Conservation (phyloP, 2,797 vertebrate genomes). For the Caiman crocodilus region DNA sequence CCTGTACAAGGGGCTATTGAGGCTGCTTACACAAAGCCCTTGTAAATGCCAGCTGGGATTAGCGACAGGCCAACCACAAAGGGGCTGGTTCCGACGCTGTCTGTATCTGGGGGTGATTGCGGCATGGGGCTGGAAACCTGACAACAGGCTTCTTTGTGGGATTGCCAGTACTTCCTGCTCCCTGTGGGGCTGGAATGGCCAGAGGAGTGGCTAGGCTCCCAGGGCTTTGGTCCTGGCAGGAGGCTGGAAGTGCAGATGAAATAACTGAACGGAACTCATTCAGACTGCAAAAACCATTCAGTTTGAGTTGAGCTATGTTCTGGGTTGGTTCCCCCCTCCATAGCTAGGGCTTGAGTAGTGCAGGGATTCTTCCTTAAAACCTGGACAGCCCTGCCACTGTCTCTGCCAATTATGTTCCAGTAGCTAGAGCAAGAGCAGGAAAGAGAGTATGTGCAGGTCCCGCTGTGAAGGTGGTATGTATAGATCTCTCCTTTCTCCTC, state of each 20-base stretch:
- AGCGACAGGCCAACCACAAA: neutral
- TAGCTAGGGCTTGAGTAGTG: neutral
- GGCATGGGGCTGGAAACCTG: neutral
- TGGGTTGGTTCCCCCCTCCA: neutral
- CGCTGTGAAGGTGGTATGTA: fast-evolving
- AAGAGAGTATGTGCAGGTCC: neutral
- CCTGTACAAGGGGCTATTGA: neutral
- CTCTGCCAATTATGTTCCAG: fast-evolving
- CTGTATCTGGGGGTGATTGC: neutral
- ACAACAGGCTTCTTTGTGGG: neutral
- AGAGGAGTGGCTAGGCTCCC: fast-evolving
- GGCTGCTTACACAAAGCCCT: neutral
- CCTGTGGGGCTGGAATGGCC: fast-evolving
- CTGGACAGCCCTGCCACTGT: fast-evolving
- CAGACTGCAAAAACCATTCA: neutral
- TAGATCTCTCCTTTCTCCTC: constrained; percentile 24
- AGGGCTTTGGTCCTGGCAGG: neutral
- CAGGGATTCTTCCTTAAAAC: neutral
- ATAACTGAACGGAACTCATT: neutral
- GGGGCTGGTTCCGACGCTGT: neutral
- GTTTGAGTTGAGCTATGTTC: neutral
- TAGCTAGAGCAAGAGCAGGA: fast-evolving
- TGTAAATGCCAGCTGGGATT: neutral
- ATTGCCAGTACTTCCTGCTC: neutral
- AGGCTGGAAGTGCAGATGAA: neutral